Conservation (phyloP, 2,888 invertebrate species). For the Lutraria lutraria region DNA sequence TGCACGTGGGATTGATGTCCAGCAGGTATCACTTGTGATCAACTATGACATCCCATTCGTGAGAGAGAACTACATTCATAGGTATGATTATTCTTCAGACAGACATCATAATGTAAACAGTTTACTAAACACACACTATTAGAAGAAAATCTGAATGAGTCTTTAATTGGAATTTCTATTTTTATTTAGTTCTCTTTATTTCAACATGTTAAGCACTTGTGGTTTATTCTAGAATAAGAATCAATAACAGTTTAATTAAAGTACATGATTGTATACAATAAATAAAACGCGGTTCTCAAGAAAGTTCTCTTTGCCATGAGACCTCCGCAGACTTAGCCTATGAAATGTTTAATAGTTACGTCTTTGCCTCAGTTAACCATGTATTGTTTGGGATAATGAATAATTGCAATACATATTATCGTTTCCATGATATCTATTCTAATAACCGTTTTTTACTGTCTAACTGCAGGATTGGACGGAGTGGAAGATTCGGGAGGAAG, state of each 20-base stretch:
- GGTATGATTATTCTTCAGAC: slow-evolving; percentile 89
- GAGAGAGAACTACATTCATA: slow-evolving; percentile 99
- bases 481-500: slow-evolving; percentile 99
- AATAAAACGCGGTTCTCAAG: too few relatives aligned
- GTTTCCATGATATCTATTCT: too few relatives aligned
- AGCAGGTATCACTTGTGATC: slow-evolving; percentile 99
- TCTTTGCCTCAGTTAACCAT: too few relatives aligned
- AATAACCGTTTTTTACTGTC: background rate
- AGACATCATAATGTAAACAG: background rate
- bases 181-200: background rate
- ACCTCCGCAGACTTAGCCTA: too few relatives aligned
- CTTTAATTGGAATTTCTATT: too few relatives aligned
- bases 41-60: slow-evolving; percentile 99
- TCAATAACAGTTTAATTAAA: background rate
- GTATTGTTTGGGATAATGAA: too few relatives aligned
- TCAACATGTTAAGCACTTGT: background rate
- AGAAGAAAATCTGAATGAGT: too few relatives aligned
- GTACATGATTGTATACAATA: background rate
- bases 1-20: slow-evolving; percentile 99
- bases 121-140: background rate
- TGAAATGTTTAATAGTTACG: too few relatives aligned
- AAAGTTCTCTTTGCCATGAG: too few relatives aligned
- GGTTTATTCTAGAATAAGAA: background rate
- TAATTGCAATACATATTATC: too few relatives aligned
- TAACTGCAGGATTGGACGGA: slow-evolving; percentile 96